A percentile compares a stretch with the other conserved stretches of the same genome.
phyloP scores from a whole-genome alignment of 1,140 invertebrate genomes.

The Anadara kagoshimensis region DNA sequence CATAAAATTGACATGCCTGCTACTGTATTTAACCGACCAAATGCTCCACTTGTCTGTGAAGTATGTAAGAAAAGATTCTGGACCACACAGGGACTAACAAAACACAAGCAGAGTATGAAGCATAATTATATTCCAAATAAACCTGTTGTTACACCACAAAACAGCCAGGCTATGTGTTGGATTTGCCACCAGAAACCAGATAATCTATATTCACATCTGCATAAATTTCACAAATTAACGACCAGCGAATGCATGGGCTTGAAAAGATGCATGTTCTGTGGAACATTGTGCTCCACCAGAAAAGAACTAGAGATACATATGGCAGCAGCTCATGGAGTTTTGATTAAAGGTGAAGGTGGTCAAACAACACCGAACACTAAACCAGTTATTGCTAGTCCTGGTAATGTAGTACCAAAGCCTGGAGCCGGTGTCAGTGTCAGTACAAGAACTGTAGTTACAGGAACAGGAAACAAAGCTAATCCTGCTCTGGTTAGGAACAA shows the following conservation, averaged over 20 bases:
- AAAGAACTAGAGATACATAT: conserved; percentile 62
- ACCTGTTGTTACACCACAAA: background rate
- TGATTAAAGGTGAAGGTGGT: conserved; percentile 51
- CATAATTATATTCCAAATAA: conserved; percentile 31
- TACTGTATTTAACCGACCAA: conserved; percentile 56
- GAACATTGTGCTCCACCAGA: conserved; percentile 47
- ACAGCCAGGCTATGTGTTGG: conserved; percentile 30
- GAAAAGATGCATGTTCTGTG: conserved; percentile 65
- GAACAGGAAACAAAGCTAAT: conserved; percentile 12
- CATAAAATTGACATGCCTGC: conserved; percentile 68
- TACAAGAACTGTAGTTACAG: conserved; percentile 10
- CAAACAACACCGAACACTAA: conserved; percentile 1
- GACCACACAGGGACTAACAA: conserved; percentile 69
- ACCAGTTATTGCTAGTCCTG: background rate
- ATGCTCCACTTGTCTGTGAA: conserved; percentile 65
- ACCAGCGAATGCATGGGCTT: conserved; percentile 39
- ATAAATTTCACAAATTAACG: conserved; percentile 35
- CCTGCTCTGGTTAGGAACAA: conserved; percentile 54
- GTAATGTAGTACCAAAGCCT: conserved; percentile 9
- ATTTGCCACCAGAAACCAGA: conserved; percentile 35
- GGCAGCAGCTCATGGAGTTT: conserved; percentile 58
- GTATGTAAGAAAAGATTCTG: conserved; percentile 67
- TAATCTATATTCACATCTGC: conserved; percentile 40
- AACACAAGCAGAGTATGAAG: conserved; percentile 52
- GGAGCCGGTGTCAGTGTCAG: background rate